Percentiles rank a stretch among this genome's conserved stretches.
Evolutionary conservation across 1,140 invertebrate species (phyloP).

Genomic region (Portunus trituberculatus): DNA sequence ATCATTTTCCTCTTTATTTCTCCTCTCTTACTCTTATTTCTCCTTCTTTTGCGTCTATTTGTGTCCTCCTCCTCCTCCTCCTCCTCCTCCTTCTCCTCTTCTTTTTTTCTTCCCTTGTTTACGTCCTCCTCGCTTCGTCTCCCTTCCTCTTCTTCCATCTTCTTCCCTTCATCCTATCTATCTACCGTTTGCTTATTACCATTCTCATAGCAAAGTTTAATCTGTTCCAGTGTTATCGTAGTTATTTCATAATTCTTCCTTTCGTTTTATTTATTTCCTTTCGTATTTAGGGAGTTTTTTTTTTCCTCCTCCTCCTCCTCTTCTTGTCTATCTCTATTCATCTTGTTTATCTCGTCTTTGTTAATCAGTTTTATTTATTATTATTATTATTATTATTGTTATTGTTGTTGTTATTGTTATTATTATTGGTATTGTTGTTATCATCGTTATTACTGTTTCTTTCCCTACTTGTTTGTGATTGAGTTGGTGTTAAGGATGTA

Average conservation of each 20-base stretch:
- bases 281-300: neutral
- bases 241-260: neutral
- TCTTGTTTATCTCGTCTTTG: too few relatives aligned
- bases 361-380: neutral
- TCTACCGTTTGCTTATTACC: neutral
- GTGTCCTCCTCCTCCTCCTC: neutral
- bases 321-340: too few relatives aligned
- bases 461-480: too few relatives aligned
- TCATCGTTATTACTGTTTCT: neutral
- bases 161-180: neutral
- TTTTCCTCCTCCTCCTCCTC: neutral
- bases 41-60: neutral
- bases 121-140: neutral
- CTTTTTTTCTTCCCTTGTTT: neutral
- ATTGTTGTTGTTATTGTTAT: neutral
- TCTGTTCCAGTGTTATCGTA: too few relatives aligned
- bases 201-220: neutral
- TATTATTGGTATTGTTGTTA: neutral
- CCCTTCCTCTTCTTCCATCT: neutral
- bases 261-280: neutral
- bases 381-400: neutral
- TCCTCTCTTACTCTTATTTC: neutral
- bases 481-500: too few relatives aligned
- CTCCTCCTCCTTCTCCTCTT: neutral
- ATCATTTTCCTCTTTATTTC: neutral